A percentile compares a stretch with the other conserved stretches of the same genome.
Conservation (phyloP, 2,888 invertebrate species). For the Cerastoderma edule region DNA sequence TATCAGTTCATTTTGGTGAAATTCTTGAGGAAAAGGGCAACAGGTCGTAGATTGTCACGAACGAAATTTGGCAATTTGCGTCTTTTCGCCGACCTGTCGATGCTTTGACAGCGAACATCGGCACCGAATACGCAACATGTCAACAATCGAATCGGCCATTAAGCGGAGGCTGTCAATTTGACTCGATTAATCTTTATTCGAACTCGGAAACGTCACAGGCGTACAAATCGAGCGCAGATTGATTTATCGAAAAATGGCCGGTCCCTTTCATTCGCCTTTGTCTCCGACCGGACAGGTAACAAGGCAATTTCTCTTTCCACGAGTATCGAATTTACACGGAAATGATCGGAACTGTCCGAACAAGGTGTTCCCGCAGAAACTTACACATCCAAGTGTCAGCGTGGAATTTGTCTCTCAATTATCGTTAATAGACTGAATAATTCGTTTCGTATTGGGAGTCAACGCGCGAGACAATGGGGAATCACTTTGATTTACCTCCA, state of each 20-base stretch:
- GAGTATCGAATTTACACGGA: constrained; percentile 53
- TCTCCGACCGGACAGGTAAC: constrained; percentile 30
- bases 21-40: no score
- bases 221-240: constrained; percentile 46
- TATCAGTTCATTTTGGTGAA: no score
- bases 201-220: constrained; percentile 38
- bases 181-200: constrained; percentile 52
- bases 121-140: constrained; percentile 39
- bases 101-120: constrained; percentile 35
- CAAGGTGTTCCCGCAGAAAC: constrained; percentile 6
- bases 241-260: constrained; percentile 40
- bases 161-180: constrained; percentile 43
- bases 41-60: constrained; percentile 8
- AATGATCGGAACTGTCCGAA: constrained; percentile 24
- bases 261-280: constrained; percentile 39
- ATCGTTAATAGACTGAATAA: constrained; percentile 16
- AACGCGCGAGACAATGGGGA: no score
- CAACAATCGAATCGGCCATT: constrained; percentile 43
- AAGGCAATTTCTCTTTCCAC: constrained; percentile 44
- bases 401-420: constrained; percentile 15
- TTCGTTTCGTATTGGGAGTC: constrained; percentile 7
- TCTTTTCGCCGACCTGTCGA: constrained; percentile 33
- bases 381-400: constrained; percentile 14
- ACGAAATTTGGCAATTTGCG: constrained; percentile 23
- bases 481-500: constrained; percentile 3